Base-by-base conservation (phyloP, 2,113 vertebrate genomes). In the Excalfactoria chinensis region DNA sequence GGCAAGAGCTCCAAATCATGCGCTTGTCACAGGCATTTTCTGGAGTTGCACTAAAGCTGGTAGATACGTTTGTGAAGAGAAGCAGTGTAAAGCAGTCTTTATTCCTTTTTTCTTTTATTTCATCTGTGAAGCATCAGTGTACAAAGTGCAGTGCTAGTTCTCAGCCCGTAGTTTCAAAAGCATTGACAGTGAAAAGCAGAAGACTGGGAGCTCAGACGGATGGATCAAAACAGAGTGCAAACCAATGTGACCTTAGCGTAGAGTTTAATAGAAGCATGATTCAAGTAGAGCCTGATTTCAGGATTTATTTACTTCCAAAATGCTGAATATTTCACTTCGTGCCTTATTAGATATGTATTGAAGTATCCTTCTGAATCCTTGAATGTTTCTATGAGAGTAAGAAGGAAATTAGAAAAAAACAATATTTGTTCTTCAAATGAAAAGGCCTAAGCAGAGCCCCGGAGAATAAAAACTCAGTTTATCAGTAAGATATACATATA, bases 1-100 rank as follows among this genome's bases (percentile, higher is more conserved):
- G 88, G 60, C 79, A 67, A 68, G 75, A 88, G 49, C 56, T 88
- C 34, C 37, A 67, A 59, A 93, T 93, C 80, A 83, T 37, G 21
- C 41, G 46, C 56, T 84, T 90, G 56, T 94, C 86, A 88, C 44
- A 68, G 34, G 62, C 19, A 8, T 67, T 79, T 94, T 88, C 69
- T 89, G 51, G 73, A 76, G 28, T 22, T 70, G 68, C 64, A 89
- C 91, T 79, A 77, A 79, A 85, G 83, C 51, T 80, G 49, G 32
- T 88, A 86, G 60, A 37, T 91, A 34, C 32, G 37, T 79, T 74
- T 75, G 71, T 70, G 76, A 26, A 60, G 53, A 81, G 63, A 58
- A 56, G 17, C 35, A 49, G 21, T 35, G 69, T 48, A 70, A 78
- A 60, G 70, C 89, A 90, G 64, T 87, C 81, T 69, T 82, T 82